These are phyloP conservation scores for Drosophila siamana DNA, from an alignment of 2,888 invertebrate genomes.

Conservation along the genomic window DNA sequence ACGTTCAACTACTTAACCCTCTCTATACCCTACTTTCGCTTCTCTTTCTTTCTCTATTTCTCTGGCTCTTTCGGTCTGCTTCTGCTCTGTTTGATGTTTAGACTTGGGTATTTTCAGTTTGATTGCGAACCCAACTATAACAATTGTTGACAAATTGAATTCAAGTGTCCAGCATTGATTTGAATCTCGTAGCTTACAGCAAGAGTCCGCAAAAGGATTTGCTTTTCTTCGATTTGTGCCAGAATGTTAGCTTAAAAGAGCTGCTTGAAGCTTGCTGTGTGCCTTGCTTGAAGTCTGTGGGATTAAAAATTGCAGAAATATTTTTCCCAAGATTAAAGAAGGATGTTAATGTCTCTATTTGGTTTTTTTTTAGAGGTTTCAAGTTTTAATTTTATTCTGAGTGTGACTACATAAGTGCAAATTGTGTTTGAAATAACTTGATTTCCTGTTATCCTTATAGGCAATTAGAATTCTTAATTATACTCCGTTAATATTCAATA, in stretches of 20 bases:
- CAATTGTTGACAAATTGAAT: constrained; percentile 29
- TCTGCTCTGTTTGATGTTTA: constrained; percentile 2
- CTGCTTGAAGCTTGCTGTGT: not conserved
- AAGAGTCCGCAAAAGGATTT: not conserved
- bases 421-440: too few relatives aligned
- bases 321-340: too few relatives aligned
- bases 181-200: constrained; percentile 4
- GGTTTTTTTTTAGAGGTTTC: too few relatives aligned
- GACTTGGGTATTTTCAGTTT: constrained; percentile 8
- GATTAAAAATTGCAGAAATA: not conserved
- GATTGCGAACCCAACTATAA: constrained; percentile 15
- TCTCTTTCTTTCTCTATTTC: not conserved
- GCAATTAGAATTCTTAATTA: not conserved
- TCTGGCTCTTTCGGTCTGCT: not conserved
- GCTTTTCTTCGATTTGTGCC: not conserved
- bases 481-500: not conserved
- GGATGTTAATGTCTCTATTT: too few relatives aligned
- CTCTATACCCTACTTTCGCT: too few relatives aligned
- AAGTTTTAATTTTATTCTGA: too few relatives aligned
- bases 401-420: too few relatives aligned
- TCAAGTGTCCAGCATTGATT: constrained; percentile 11
- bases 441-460: not conserved
- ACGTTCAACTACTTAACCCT: constrained; percentile 58
- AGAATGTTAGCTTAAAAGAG: not conserved
- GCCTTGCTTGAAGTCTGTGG: not conserved